These are phyloP conservation scores for Morus bassanus DNA, from an alignment of 2,797 vertebrate genomes.

Conservation along the genomic window DNA sequence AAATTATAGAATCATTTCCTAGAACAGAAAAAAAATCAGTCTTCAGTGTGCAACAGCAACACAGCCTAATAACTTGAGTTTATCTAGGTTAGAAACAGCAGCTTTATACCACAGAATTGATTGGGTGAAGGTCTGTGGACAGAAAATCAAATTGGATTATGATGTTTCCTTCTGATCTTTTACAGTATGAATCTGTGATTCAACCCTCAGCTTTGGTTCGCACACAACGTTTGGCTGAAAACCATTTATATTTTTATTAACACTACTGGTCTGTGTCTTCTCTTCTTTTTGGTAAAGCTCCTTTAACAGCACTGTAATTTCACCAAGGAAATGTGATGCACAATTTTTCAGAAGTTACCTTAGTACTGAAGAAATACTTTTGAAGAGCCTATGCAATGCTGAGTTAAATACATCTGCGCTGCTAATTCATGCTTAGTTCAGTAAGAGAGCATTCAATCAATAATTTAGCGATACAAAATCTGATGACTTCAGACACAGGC, in stretches of 20 bases:
- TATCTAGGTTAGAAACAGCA: constrained; percentile 35
- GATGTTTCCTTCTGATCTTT: constrained; percentile 50
- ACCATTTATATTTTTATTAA: constrained; percentile 23
- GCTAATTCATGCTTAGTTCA: not conserved
- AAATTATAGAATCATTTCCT: constrained; percentile 21
- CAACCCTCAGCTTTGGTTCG: not conserved
- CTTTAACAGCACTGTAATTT: not conserved
- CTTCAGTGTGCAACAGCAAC: not conserved
- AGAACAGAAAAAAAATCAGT: not conserved
- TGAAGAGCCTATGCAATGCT: not conserved
- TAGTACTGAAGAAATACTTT: not conserved
- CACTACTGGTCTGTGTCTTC: not conserved
- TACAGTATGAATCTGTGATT: constrained; percentile 17
- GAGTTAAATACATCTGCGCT: not conserved
- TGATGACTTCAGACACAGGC: not conserved
- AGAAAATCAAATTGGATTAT: constrained; percentile 65
- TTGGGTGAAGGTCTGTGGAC: constrained; percentile 43
- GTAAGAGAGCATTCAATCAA: not conserved
- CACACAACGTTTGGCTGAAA: not conserved
- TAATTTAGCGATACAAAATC: not conserved
- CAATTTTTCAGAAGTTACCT: not conserved
- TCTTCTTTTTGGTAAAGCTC: not conserved
- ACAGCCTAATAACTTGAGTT: constrained; percentile 18
- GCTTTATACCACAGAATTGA: constrained; percentile 33
- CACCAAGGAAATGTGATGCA: not conserved